Evolutionary conservation across 2,797 vertebrate genomes (phyloP), one percentile per base, ranked within the genome.

Genomic region (Erethizon dorsatum): DNA sequence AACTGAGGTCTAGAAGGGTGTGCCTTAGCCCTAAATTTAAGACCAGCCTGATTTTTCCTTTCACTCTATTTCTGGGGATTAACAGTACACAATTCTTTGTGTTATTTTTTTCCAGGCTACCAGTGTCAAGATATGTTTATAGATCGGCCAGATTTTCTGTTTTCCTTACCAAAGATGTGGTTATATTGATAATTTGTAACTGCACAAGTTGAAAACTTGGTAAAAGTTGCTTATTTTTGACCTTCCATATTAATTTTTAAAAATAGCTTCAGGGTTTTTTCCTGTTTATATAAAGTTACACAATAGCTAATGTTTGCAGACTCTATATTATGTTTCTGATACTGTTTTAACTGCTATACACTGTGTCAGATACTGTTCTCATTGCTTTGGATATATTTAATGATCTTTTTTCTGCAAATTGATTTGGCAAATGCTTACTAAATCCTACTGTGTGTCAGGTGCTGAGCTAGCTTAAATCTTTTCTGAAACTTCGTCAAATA

Each of bases 171-270:
- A 95, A 96, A 94, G n/a, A 78, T 90, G 45, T 88, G 33, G 10
- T 92, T 90, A 14, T 90, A 77, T 88, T 94, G 52, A 47, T 94
- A 92, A 87, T 82, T 71, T 86, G 9, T 91, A 91, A 97, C 54
- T 88, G 63, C 91, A 26, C 52, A 94, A 87, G 13, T 92, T 83
- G 87, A 93, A 97, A 92, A 73, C 15, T 93, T 93, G 63, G 69
- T 90, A 37, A 89, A 91, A 90, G 56, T 71, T 96, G n/a, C 14
- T 90, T 82, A 87, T 59, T 71, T 96, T 96, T 91, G 45, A 45
- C 45, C 15, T 85, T 96, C 5, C 59, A 94, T 33, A 77, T 83
- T 88, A 96, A 69, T 41, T 65, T 95, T 96, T 28, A 96, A 18
- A 93, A 93, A 87, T 41, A 63, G 20, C 3, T 88, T 93, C 57